These are phyloP conservation scores for Metridium senile DNA, from an alignment of 92 coral and sea anemone species.

Conservation along the genomic window DNA sequence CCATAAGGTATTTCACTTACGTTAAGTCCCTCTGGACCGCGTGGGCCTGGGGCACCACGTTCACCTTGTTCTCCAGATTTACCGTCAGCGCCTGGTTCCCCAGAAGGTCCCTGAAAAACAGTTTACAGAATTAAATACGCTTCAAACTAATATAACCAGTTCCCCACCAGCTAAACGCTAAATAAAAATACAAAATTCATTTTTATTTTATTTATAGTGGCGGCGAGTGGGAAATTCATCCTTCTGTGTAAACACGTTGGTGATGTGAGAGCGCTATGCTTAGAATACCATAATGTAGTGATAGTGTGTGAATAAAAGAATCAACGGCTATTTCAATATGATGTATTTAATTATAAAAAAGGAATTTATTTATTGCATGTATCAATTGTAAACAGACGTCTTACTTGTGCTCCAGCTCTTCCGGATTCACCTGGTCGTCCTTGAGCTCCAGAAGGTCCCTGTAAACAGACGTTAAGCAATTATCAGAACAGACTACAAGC, in stretches of 20 bases:
- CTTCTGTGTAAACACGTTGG: no score
- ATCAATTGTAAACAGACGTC: no score
- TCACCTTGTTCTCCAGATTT: conserved; percentile 70
- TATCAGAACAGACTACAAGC: no score
- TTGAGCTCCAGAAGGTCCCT: conserved; percentile 68
- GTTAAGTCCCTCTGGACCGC: conserved; percentile 30
- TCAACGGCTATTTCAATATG: no score
- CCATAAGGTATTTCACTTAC: conserved; percentile 3
- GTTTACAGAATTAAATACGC: no score
- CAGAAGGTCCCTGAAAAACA: conserved; percentile 49
- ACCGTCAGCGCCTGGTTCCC: conserved; percentile 64
- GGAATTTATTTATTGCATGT: no score
- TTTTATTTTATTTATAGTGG: background rate
- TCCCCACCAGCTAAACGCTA: background rate
- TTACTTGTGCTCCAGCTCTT: conserved; percentile 41
- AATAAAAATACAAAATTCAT: background rate
- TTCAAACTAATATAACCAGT: no score
- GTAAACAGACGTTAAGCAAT: background rate
- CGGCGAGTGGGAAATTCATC: no score
- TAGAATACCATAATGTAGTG: no score
- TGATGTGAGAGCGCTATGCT: no score
- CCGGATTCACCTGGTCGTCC: conserved; percentile 78
- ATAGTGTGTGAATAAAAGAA: no score
- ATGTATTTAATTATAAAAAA: no score
- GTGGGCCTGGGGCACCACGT: conserved; percentile 46